Percentiles rank a stretch among this genome's conserved stretches.
Evolutionary conservation across 2,113 vertebrate species (phyloP).

Genomic region (Ceyx margarethae): DNA sequence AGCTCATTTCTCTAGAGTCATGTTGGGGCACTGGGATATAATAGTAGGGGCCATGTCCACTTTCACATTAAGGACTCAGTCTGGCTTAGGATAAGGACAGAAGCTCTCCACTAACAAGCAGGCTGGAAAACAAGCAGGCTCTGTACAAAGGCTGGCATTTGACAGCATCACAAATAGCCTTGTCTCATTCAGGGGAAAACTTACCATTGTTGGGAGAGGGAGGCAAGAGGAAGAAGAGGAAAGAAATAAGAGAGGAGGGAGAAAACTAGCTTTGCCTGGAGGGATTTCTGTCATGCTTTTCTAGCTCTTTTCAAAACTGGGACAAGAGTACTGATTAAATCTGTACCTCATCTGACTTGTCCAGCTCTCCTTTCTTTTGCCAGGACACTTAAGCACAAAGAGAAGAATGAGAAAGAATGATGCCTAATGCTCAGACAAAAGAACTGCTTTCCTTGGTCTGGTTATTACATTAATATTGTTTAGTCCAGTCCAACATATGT

Average conservation of each 20-base stretch:
- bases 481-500: neutral
- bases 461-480: neutral
- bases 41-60: neutral
- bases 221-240: neutral
- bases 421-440: neutral
- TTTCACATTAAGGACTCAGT: neutral
- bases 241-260: neutral
- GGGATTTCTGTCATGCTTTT: neutral
- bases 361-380: neutral
- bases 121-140: neutral
- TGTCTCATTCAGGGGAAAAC: neutral
- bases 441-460: neutral
- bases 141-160: neutral
- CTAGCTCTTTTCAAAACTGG: constrained; percentile 18
- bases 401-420: neutral
- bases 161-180: neutral
- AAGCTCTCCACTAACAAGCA: neutral
- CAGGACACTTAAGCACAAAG: neutral
- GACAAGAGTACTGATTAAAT: neutral
- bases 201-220: neutral
- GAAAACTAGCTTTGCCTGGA: neutral
- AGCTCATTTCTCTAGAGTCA: neutral
- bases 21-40: neutral
- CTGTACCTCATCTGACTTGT: neutral
- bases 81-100: neutral